These are phyloP conservation scores for Parascotia fuliginaria DNA, from an alignment of 2,888 invertebrate genomes.

Conservation along the genomic window DNA sequence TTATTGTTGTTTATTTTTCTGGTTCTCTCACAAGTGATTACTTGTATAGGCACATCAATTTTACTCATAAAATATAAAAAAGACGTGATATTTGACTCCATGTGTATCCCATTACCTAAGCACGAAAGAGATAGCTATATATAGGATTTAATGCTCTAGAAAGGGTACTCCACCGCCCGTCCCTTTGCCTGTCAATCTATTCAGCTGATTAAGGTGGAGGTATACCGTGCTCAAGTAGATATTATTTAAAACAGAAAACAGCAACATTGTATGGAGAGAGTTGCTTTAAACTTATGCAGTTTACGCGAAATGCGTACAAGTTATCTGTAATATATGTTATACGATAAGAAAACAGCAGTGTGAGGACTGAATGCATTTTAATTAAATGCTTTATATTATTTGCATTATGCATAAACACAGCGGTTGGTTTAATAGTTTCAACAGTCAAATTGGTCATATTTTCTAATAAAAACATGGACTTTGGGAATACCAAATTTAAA, in stretches of 20 bases:
- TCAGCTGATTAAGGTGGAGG: conserved; percentile 31
- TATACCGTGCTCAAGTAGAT: conserved; percentile 14
- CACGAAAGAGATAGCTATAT: conserved; percentile 21
- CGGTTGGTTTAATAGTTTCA: background rate
- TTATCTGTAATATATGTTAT: background rate
- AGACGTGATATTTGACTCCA: conserved; percentile 1
- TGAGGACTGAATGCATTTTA: conserved; percentile 14
- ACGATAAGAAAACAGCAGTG: background rate
- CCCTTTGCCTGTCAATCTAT: conserved; percentile 31
- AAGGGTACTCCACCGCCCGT: conserved; percentile 15
- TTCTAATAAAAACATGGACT: background rate
- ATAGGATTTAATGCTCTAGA: background rate
- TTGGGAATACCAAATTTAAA: background rate
- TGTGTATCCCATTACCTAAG: conserved; percentile 25
- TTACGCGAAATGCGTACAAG: background rate
- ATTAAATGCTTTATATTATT: background rate
- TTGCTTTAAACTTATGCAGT: background rate
- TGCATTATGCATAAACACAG: background rate
- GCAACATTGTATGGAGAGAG: conserved; percentile 2
- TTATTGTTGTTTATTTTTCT: too few relatives aligned
- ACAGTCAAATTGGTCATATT: background rate
- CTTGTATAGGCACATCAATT: too few relatives aligned
- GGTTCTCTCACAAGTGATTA: too few relatives aligned
- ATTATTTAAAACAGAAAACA: conserved; percentile 6
- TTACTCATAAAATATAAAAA: background rate